A percentile compares a stretch with the other conserved stretches of the same genome.
These are phyloP conservation scores for Trididemnum miniatum DNA, from an alignment of 23 tunicate genomes.

Conservation along the genomic window DNA sequence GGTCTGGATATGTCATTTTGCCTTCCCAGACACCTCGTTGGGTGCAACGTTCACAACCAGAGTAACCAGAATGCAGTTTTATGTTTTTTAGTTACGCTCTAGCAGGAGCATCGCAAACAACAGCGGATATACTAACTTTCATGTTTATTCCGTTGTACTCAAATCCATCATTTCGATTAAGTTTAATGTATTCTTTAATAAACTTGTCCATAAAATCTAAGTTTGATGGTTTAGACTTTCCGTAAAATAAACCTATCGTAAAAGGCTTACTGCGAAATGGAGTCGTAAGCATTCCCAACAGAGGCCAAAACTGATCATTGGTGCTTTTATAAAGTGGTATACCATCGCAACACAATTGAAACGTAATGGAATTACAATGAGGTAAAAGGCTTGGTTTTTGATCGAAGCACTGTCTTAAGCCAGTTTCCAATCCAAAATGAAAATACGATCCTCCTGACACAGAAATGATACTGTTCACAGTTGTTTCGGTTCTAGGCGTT, in stretches of 20 bases:
- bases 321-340: constrained; percentile 8
- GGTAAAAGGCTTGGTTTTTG: neutral
- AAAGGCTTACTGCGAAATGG: neutral
- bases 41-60: constrained; percentile 23
- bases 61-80: constrained; percentile 8
- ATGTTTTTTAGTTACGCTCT: constrained; percentile 21
- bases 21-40: neutral
- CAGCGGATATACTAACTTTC: neutral
- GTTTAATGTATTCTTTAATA: neutral
- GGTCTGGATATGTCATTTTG: constrained; percentile 26
- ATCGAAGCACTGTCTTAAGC: neutral
- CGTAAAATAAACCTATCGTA: neutral
- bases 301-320: constrained; percentile 12
- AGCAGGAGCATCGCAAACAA: constrained; percentile 42
- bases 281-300: neutral
- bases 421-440: neutral
- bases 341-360: neutral
- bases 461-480: neutral
- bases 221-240: constrained; percentile 2
- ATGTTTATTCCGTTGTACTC: neutral
- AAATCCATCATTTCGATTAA: neutral
- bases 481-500: neutral
- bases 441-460: neutral
- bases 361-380: neutral
- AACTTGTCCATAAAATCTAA: neutral